Conservation (phyloP, 2,888 invertebrate species). For the Dicyrtoma fusca region DNA sequence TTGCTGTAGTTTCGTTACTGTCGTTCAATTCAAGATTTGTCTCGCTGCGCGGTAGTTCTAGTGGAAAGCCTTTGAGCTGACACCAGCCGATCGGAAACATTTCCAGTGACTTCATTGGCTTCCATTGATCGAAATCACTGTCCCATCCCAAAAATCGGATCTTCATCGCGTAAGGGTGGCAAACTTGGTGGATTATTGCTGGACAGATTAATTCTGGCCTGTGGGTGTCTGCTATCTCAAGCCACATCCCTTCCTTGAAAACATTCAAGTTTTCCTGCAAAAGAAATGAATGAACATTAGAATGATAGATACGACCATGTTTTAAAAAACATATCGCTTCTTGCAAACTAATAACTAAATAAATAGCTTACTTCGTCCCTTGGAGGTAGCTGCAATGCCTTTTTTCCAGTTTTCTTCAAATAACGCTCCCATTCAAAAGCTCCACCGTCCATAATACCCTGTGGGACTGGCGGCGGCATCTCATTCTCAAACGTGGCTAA, state of each 20-base stretch:
- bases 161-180: conserved; percentile 6
- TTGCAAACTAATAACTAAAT: too few species aligned
- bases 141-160: conserved; percentile 30
- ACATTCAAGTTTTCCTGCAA: neutral
- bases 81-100: conserved; percentile 31
- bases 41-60: too few species aligned
- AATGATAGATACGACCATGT: too few species aligned
- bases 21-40: too few species aligned
- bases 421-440: neutral
- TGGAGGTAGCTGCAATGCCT: neutral
- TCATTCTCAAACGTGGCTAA: neutral
- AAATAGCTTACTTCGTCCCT: neutral
- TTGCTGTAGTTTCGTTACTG: too few species aligned
- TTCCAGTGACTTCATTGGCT: conserved; percentile 4
- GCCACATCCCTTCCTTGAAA: neutral
- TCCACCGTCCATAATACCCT: too few species aligned
- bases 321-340: too few species aligned
- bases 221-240: conserved; percentile 26
- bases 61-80: neutral
- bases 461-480: too few species aligned
- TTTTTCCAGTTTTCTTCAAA: neutral
- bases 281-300: too few species aligned
- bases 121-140: conserved; percentile 25
- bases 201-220: conserved; percentile 23
- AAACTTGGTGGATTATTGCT: conserved; percentile 3